Evolutionary conservation across 2,888 invertebrate species (phyloP), one percentile per base, ranked within the genome.

Genomic region (Notodonta dromedarius): DNA sequence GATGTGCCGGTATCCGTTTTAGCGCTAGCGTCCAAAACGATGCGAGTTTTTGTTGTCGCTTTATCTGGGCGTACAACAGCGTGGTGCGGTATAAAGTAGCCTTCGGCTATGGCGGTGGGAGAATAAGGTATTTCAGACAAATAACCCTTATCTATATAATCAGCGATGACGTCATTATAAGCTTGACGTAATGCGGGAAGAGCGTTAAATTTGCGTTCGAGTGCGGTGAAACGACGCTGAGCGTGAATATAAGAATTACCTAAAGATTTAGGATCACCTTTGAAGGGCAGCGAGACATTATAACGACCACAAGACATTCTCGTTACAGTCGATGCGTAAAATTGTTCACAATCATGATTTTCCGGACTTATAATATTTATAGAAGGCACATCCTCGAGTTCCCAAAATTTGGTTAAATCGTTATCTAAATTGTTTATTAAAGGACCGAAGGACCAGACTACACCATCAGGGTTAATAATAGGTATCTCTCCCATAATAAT

Each of bases 381-480:
- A n/a, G 14, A 48, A 14, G 48, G 35, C 7, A 48, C 48, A 2
- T 48, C 48, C 14, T 48, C 48, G 7, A 48, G 6, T 14, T n/a
- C 48, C 48, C 48, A 48, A 14, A 48, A 48, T 48, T 48, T 48
- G 4, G 7, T 14, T 48, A 48, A 48, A 14, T n/a, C 8, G 4
- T 48, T 7, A n/a, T 48, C 14, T 48, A 48, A 48, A 14, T 48
- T 48, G 14, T 48, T 48, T 48, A 48, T 7, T 48, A 48, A 14
- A 48, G 48, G 48, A 14, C 48, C 48, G 48, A 48, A 48, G 48
- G 48, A 48, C 48, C 48, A 48, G 48, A 14, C n/a, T 48, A 48
- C 8, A 48, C 48, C 48, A 14, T 48, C 48, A 48, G 48, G 48
- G 14, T 48, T 48, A 5, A 48, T 9, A 14, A 14, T 8, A 14